A percentile compares a stretch with the other conserved stretches of the same genome.
Conservation (phyloP, 2,888 invertebrate species). For the Tetranychus piercei region DNA sequence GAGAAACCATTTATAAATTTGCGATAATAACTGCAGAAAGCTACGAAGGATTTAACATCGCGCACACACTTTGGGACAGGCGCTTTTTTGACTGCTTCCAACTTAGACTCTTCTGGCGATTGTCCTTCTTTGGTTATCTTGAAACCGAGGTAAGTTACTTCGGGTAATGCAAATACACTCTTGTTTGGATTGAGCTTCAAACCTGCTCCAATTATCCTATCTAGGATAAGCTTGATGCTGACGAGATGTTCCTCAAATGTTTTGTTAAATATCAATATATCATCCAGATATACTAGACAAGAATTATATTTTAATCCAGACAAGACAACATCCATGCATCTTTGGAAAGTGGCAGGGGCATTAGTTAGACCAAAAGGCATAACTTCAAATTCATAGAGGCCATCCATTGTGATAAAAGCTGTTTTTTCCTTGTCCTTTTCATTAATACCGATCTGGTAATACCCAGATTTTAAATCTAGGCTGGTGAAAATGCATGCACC, state of each 20-base stretch:
- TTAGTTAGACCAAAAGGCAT: constrained; percentile 26
- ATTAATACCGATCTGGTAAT: constrained; percentile 25
- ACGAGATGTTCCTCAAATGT: constrained; percentile 23
- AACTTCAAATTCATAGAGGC: constrained; percentile 24
- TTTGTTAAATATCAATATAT: constrained; percentile 24
- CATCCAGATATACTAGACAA: constrained; percentile 26
- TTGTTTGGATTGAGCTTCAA: constrained; percentile 26
- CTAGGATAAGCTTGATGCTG: constrained; percentile 24
- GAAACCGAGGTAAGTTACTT: constrained; percentile 26
- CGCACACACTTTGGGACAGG: constrained; percentile 20
- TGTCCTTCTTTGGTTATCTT: constrained; percentile 21
- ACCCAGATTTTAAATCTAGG: constrained; percentile 27
- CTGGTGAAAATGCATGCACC: constrained; percentile 23
- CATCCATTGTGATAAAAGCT: constrained; percentile 25
- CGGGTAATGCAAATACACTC: constrained; percentile 22
- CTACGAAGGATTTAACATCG: constrained; percentile 25
- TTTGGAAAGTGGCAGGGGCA: constrained; percentile 26
- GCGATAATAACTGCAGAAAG: constrained; percentile 25
- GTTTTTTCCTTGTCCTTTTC: constrained; percentile 26
- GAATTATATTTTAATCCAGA: constrained; percentile 24
- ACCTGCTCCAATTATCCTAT: constrained; percentile 22
- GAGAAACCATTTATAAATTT: constrained; percentile 25
- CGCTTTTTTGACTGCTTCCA: constrained; percentile 21
- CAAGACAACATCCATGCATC: constrained; percentile 25
- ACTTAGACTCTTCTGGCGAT: constrained; percentile 22